A percentile compares a stretch with the other conserved stretches of the same genome.
These are phyloP conservation scores for Glaucopsyche alexis DNA, from an alignment of 2,888 invertebrate genomes.

Conservation along the genomic window DNA sequence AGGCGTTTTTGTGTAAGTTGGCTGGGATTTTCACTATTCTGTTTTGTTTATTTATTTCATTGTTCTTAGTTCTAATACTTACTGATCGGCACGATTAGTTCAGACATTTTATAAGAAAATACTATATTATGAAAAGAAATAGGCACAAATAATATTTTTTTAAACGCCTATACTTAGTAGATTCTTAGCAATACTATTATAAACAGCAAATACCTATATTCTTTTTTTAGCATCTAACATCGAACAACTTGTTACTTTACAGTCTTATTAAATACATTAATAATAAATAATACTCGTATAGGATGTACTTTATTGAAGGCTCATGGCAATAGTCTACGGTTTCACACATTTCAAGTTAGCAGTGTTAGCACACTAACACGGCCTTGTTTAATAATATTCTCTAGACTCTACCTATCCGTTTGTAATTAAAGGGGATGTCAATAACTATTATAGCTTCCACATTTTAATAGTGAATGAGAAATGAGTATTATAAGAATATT, in stretches of 20 bases:
- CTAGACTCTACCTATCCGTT: neutral
- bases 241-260: neutral
- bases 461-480: neutral
- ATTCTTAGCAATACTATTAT: too few species aligned
- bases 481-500: neutral
- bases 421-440: neutral
- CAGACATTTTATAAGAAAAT: slow-evolving; percentile 14
- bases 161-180: too few species aligned
- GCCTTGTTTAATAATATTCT: neutral
- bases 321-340: neutral
- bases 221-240: neutral
- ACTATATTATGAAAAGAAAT: neutral
- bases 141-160: too few species aligned
- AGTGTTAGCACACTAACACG: neutral
- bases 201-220: too few species aligned
- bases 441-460: neutral
- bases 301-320: neutral
- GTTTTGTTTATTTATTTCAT: too few species aligned
- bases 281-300: neutral
- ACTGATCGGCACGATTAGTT: slow-evolving; percentile 35
- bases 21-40: too few species aligned
- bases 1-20: too few species aligned
- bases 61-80: slow-evolving; percentile 45
- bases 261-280: too few species aligned
- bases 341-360: too few species aligned